These are phyloP conservation scores for Steatornis caripensis DNA, from an alignment of 2,113 vertebrate genomes.

Conservation along the genomic window DNA sequence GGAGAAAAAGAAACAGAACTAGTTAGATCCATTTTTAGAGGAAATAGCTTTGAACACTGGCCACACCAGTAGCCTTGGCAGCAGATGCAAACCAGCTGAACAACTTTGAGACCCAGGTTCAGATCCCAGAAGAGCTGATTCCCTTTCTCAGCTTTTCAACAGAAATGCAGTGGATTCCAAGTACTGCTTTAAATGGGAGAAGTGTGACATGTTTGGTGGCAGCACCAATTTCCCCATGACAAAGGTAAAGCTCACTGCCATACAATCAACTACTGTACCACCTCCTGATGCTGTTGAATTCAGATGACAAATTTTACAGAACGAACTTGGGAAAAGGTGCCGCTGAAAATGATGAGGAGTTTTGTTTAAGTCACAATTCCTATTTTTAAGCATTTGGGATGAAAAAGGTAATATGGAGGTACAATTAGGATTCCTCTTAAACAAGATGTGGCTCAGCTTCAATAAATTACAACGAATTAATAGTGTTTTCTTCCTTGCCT, in stretches of 20 bases:
- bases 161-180: background rate
- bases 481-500: background rate
- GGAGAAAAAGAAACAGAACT: background rate
- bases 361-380: background rate
- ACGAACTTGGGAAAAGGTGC: background rate
- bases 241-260: background rate
- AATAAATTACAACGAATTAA: background rate
- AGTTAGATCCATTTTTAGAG: background rate
- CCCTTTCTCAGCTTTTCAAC: background rate
- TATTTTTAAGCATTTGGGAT: background rate
- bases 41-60: background rate
- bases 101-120: background rate
- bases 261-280: background rate
- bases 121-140: background rate
- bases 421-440: background rate
- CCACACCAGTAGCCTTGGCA: background rate
- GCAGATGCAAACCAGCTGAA: background rate
- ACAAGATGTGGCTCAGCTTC: background rate
- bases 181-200: background rate
- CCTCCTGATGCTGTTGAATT: background rate
- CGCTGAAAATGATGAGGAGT: background rate
- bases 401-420: background rate
- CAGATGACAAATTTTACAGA: background rate
- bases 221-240: background rate
- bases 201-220: rapidly evolving